A percentile compares a stretch with the other conserved stretches of the same genome.
These are phyloP conservation scores for Cassiopea xamachana DNA, from an alignment of 30 jellyfish, hydroid and myxozoan species.

Conservation along the genomic window DNA sequence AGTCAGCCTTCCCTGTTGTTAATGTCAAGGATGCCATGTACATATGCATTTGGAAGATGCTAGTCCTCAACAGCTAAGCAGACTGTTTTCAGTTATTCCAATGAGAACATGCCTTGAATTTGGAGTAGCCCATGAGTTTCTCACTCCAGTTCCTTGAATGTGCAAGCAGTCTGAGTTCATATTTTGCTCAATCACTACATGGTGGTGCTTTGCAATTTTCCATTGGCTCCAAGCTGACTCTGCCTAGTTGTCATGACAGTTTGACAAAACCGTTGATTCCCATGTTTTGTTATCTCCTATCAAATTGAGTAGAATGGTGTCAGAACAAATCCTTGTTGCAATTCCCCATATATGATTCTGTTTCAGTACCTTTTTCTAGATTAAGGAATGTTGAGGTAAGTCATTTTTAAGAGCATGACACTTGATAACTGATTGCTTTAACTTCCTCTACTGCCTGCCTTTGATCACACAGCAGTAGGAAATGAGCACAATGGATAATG, in stretches of 20 bases:
- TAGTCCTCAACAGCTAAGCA: background rate
- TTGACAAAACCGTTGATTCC: background rate
- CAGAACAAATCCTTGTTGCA: background rate
- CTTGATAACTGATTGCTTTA: background rate
- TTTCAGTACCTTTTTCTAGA: slow-evolving; percentile 39
- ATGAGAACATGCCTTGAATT: background rate
- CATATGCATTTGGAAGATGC: background rate
- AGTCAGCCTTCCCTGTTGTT: background rate
- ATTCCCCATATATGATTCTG: slow-evolving; percentile 1
- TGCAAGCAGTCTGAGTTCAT: background rate
- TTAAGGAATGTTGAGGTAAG: slow-evolving; percentile 44
- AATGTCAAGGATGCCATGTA: background rate
- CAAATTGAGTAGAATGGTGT: background rate
- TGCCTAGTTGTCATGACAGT: background rate
- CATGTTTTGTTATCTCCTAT: background rate
- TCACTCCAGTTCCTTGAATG: background rate
- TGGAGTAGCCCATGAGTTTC: background rate
- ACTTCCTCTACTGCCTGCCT: slow-evolving; percentile 22
- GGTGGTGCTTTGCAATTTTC: background rate
- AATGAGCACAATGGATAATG: background rate
- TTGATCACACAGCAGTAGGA: slow-evolving; percentile 18
- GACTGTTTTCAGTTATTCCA: background rate
- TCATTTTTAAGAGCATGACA: background rate
- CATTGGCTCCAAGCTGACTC: background rate
- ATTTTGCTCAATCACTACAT: background rate